These are phyloP conservation scores for Luffia ferchaultella DNA, from an alignment of 2,888 invertebrate genomes.

Conservation along the genomic window DNA sequence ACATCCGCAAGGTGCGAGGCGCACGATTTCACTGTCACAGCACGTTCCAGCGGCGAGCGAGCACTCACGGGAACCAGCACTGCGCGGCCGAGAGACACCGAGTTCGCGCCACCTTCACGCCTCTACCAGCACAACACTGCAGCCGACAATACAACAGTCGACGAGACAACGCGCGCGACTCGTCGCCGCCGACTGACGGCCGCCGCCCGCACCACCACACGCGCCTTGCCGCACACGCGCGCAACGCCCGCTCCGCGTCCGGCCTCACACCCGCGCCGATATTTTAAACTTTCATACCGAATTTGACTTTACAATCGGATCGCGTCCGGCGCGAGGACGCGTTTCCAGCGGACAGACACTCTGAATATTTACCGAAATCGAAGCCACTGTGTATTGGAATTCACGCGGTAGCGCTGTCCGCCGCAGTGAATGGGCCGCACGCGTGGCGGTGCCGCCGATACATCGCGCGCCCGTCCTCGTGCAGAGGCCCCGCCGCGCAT, in stretches of 20 bases:
- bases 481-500: constrained; percentile 56
- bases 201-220: constrained; percentile 50
- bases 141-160: constrained; percentile 25
- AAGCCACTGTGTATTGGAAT: constrained; percentile 27
- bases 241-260: constrained; percentile 17
- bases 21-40: constrained; percentile 64
- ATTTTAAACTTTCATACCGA: constrained; percentile 53
- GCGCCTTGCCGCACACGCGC: constrained; percentile 48
- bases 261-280: constrained; percentile 23
- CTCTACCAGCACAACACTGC: constrained; percentile 35
- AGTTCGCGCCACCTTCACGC: constrained; percentile 23
- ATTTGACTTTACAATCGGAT: constrained; percentile 61
- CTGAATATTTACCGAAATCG: constrained; percentile 47
- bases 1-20: constrained; percentile 57
- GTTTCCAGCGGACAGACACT: constrained; percentile 26
- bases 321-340: constrained; percentile 33
- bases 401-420: constrained; percentile 32
- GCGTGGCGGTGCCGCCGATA: not conserved
- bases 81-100: not conserved
- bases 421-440: constrained; percentile 54
- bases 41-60: constrained; percentile 25
- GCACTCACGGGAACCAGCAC: constrained; percentile 1
- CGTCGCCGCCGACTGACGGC: constrained; percentile 61
- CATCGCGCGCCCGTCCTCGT: constrained; percentile 1
- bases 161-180: constrained; percentile 61